Conservation (phyloP, 1,140 invertebrate genomes). For the Sycophila sp. region DNA sequence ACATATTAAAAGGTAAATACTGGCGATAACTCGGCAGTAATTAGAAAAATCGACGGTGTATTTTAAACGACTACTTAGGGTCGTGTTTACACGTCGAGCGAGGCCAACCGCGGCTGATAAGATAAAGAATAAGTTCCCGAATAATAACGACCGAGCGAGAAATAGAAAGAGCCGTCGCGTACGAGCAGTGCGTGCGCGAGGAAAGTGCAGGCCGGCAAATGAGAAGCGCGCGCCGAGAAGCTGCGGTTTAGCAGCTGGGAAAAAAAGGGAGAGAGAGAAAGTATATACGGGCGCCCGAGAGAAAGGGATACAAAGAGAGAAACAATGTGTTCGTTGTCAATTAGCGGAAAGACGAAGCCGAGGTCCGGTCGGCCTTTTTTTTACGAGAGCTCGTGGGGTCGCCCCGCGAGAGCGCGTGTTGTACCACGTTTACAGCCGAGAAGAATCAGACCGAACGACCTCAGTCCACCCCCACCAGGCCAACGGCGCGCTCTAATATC, state of each 20-base stretch:
- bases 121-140: slow-evolving; percentile 29
- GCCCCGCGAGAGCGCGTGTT: too few species aligned
- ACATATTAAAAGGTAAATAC: slow-evolving; percentile 9
- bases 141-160: too few species aligned
- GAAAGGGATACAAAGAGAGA: slow-evolving; percentile 37
- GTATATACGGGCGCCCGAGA: neutral
- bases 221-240: too few species aligned
- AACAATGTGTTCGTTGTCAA: slow-evolving; percentile 54
- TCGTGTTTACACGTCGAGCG: slow-evolving; percentile 22
- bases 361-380: slow-evolving; percentile 43
- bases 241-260: too few species aligned
- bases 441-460: slow-evolving; percentile 62
- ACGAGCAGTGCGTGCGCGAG: slow-evolving; percentile 1
- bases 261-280: neutral
- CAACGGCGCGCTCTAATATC: slow-evolving; percentile 33
- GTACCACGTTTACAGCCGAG: slow-evolving; percentile 60
- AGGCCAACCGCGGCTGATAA: slow-evolving; percentile 6
- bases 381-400: slow-evolving; percentile 49
- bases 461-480: too few species aligned
- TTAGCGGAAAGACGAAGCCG: slow-evolving; percentile 46
- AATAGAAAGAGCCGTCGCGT: too few species aligned
- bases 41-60: slow-evolving; percentile 29
- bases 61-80: slow-evolving; percentile 9
- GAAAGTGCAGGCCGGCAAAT: neutral
- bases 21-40: slow-evolving; percentile 13